Conservation (phyloP, 2,888 invertebrate genomes). For the Diaphora mendica region DNA sequence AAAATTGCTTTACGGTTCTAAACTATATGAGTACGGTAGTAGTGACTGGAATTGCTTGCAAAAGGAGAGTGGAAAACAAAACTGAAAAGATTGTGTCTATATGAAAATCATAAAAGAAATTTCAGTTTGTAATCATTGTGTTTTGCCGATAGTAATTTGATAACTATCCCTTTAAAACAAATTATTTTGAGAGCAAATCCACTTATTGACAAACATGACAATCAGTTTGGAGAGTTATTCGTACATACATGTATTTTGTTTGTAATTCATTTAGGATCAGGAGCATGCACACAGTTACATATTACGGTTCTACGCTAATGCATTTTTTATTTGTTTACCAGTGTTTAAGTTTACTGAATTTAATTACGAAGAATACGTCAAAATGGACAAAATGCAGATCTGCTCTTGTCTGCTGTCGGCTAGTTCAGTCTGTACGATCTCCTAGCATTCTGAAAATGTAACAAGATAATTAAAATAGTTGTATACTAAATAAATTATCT, state of each 20-base stretch:
- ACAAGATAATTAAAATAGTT: neutral
- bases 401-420: neutral
- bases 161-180: constrained; percentile 13
- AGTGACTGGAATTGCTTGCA: constrained; percentile 29
- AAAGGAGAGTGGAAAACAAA: constrained; percentile 2
- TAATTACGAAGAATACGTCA: neutral
- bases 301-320: too few relatives aligned
- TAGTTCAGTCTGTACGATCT: neutral
- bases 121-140: constrained; percentile 14
- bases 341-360: neutral
- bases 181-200: neutral
- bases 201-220: neutral
- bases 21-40: constrained; percentile 26
- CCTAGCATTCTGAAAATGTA: neutral
- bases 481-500: neutral
- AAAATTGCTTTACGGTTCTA: constrained; percentile 34
- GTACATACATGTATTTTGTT: neutral
- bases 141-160: constrained; percentile 36
- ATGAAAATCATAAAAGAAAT: constrained; percentile 28
- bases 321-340: neutral
- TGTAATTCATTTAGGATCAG: neutral
- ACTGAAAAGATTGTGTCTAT: constrained; percentile 18
- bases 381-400: neutral
- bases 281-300: neutral
- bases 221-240: neutral